Evolutionary conservation across 2,113 vertebrate species (phyloP).

Genomic region (Lasiurus cinereus): DNA sequence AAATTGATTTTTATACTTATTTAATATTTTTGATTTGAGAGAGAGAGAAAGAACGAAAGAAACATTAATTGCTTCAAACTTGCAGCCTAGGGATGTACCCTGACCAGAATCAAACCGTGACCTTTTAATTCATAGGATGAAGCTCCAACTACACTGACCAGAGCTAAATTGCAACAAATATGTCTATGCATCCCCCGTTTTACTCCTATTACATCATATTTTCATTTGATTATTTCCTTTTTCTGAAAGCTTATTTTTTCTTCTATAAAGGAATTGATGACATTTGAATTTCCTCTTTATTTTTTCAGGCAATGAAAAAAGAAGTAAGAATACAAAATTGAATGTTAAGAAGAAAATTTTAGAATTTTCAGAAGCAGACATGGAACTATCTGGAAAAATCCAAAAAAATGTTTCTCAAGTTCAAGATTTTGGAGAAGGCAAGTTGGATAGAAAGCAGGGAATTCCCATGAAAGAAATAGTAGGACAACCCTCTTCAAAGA

Average conservation of each 20-base stretch:
- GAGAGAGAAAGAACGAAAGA: background rate
- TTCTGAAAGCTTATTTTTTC: background rate
- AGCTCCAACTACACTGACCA: background rate
- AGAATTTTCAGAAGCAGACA: constrained; percentile 71
- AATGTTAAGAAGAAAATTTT: constrained; percentile 74
- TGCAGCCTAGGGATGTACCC: background rate
- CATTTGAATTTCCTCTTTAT: constrained; percentile 46
- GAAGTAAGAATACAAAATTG: constrained; percentile 76
- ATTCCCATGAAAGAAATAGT: constrained; percentile 56
- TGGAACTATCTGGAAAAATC: constrained; percentile 63
- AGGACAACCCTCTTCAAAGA: constrained; percentile 68
- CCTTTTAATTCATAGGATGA: background rate
- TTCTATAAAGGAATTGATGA: constrained; percentile 5
- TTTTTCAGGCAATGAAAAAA: constrained; percentile 77
- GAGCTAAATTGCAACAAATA: background rate
- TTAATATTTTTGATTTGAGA: background rate
- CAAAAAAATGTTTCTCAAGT: constrained; percentile 62
- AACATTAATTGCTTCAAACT: background rate
- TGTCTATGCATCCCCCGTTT: background rate
- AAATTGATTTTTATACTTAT: background rate
- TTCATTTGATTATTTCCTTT: constrained; percentile 19
- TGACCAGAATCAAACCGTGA: background rate
- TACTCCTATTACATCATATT: background rate
- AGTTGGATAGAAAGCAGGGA: constrained; percentile 66
- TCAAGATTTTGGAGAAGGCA: constrained; percentile 61